These are phyloP conservation scores for Drosophila serrata DNA, from an alignment of 1,140 invertebrate genomes.

Conservation along the genomic window DNA sequence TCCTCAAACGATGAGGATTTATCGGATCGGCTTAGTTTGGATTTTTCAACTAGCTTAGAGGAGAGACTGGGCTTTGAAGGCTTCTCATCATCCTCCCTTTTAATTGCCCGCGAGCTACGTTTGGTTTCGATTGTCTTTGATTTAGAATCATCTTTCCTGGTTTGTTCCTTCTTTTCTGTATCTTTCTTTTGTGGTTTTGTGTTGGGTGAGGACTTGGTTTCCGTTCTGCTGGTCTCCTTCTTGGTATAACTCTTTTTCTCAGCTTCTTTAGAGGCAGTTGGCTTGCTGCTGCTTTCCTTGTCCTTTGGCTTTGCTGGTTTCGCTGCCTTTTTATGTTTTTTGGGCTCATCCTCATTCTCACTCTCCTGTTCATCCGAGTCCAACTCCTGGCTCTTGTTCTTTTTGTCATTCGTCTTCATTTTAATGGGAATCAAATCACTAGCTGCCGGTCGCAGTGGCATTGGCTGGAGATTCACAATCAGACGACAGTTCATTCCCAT, in stretches of 20 bases:
- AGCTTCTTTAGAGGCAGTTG: slow-evolving; percentile 5
- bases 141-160: slow-evolving; percentile 8
- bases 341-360: slow-evolving; percentile 44
- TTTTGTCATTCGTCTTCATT: slow-evolving; percentile 84
- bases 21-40: slow-evolving; percentile 1
- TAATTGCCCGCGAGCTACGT: neutral
- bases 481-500: slow-evolving; percentile 93
- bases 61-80: slow-evolving; percentile 1
- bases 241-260: slow-evolving; percentile 3
- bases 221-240: slow-evolving; percentile 20
- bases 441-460: slow-evolving; percentile 88
- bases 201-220: neutral
- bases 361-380: slow-evolving; percentile 47
- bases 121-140: neutral
- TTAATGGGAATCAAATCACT: slow-evolving; percentile 88
- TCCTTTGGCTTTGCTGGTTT: slow-evolving; percentile 22
- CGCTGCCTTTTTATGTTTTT: slow-evolving; percentile 7
- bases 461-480: slow-evolving; percentile 89
- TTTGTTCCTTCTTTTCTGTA: neutral
- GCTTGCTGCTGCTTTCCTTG: slow-evolving; percentile 2
- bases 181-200: slow-evolving; percentile 5
- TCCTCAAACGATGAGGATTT: slow-evolving; percentile 9
- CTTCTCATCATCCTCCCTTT: neutral
- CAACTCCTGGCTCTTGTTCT: slow-evolving; percentile 51
- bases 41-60: slow-evolving; percentile 4